Percentiles rank a stretch among this genome's conserved stretches.
Conservation (phyloP, 1,140 invertebrate genomes). For the Brachionus koreanus region DNA sequence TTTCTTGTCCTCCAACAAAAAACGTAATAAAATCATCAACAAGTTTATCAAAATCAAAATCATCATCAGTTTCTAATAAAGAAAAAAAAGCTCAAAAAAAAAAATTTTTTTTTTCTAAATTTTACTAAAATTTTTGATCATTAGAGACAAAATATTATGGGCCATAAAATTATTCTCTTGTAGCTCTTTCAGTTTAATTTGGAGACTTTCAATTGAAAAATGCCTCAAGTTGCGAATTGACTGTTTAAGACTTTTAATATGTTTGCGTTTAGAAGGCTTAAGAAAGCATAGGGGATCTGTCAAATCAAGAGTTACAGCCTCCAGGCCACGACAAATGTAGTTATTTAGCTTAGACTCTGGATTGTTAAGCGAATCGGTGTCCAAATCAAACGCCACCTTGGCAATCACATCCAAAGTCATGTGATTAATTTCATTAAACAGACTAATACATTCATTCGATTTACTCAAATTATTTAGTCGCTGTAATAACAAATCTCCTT, state of each 20-base stretch:
- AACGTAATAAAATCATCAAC: slow-evolving; percentile 40
- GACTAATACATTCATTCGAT: background rate
- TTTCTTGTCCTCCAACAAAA: slow-evolving; percentile 41
- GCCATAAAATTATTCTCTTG: background rate
- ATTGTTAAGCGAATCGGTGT: background rate
- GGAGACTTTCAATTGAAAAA: slow-evolving; percentile 8
- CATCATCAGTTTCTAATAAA: background rate
- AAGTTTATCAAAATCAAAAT: slow-evolving; percentile 27
- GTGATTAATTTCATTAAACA: slow-evolving; percentile 8
- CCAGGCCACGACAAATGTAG: background rate
- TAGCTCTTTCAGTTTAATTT: background rate
- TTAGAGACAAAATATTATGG: background rate
- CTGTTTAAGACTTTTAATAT: background rate
- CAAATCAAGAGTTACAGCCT: background rate
- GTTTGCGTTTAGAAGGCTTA: background rate
- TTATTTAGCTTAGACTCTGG: background rate
- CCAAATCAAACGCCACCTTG: slow-evolving; percentile 22
- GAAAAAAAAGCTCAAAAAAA: background rate
- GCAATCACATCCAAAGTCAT: slow-evolving; percentile 27
- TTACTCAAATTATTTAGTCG: background rate
- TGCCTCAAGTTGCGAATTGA: background rate
- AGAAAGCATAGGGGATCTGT: background rate
- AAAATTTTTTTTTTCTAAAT: background rate
- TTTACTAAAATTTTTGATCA: slow-evolving; percentile 12
- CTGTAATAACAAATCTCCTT: background rate